A percentile compares a stretch with the other conserved stretches of the same genome.
Conservation (phyloP, 1,140 invertebrate species). For the Leptonema lineaticorne region DNA sequence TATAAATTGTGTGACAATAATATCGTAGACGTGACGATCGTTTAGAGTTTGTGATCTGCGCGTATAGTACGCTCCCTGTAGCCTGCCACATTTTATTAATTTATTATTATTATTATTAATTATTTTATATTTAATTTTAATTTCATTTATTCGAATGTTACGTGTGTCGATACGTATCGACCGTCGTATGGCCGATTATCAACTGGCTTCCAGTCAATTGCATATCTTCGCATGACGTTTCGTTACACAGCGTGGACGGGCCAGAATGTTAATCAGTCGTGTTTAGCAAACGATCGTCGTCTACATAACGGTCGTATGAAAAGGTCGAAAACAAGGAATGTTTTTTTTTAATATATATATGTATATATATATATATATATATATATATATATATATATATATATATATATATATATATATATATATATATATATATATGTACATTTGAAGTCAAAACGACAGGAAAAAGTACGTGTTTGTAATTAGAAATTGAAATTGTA, state of each 20-base stretch:
- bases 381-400: no score
- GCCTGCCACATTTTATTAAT: neutral
- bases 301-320: neutral
- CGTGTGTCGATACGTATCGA: neutral
- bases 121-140: neutral
- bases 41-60: neutral
- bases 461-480: no score
- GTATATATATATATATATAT: no score
- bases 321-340: no score
- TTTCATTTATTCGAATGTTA: neutral
- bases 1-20: conserved; percentile 13
- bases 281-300: neutral
- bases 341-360: no score
- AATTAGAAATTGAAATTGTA: no score
- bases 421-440: no score
- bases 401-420: no score
- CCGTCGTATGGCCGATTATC: neutral
- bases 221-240: conserved; percentile 3
- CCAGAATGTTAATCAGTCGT: neutral
- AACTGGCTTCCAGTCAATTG: neutral
- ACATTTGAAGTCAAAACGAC: no score
- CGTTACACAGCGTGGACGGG: neutral
- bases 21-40: neutral
- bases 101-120: neutral
- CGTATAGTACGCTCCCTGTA: neutral